Base-by-base conservation (phyloP, 2,113 vertebrate genomes). In the Lophochroa leadbeateri region DNA sequence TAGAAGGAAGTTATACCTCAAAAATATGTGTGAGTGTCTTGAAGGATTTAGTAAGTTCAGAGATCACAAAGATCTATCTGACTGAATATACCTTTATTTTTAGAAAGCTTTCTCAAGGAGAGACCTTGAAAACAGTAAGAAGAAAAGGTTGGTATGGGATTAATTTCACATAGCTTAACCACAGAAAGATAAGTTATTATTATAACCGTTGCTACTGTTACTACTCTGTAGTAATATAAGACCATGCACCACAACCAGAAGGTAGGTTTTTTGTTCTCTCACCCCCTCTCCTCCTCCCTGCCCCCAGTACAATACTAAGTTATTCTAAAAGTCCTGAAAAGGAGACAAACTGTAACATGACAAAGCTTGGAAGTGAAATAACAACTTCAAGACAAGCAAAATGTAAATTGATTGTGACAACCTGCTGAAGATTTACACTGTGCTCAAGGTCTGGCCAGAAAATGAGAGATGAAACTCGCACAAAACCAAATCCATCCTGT, bases 221-320 rank as follows among this genome's bases (percentile, higher is more conserved):
- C 7, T 69, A 35, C 27, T 72, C 5, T 65, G 9, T 60, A 60
- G 21, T 43, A 90, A 68, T 28, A 35, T 16, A 28, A 13, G 4
- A 17, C 10, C 35, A 43, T 24, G 9, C 39, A 31, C 31, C 44
- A 60, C 13, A 55, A 41, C 1, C 3, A 58, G 7, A 2, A 53
- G 17, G 16, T 2, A 8, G 7, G 0, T 3, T 28, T 53, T 68
- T 67, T 46, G 0, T 8, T 44, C 10, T 39, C 37, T 50, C 37
- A 60, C 18, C 74, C 9, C 8, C 11, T 8, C 20, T 28, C 35
- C 8, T n/a, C 55, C 20, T n/a, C 19, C 55, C 33, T n/a, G 6
- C 4, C 11, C 9, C 2, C 19, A 47, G 1, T 28, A 28, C 7
- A 31, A 39, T 8, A 2, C 2, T 5, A 57, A 27, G 21, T 64